Evolutionary conservation across 2,797 vertebrate species (phyloP), one percentile per base, ranked within the genome.

Genomic region (Gymnothorax javanicus): DNA sequence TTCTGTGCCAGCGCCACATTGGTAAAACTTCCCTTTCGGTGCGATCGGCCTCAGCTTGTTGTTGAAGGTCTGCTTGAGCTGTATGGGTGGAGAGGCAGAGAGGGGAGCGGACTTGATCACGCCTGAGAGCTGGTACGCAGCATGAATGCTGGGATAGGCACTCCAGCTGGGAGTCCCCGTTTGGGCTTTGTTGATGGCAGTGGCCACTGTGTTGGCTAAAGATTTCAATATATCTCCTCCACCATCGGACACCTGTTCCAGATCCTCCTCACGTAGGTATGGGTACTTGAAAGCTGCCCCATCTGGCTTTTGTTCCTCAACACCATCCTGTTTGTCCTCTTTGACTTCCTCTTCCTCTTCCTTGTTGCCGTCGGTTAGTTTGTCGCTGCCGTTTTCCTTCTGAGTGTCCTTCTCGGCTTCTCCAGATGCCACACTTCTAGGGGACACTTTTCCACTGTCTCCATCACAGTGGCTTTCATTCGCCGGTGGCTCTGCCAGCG

Each of bases 121-220:
- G 89, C 98, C 98, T 0, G 99, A 97, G 91, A 99, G 97, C 94
- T 99, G 99, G 93, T 99, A 99, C 89, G 99, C 99, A 0, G 99
- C 99, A 0, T 99, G 99, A 90, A 99, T 99, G 94, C 99, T 99
- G 25, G 98, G 99, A 86, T 99, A 99, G 0, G 98, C 98, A 1
- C 99, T 99, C 99, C 99, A 99, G 94, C 97, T 99, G 6, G 99
- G 99, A 0, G 98, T 98, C 84, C 99, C 99, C 0, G 99, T 99
- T 90, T 99, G 99, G 92, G 99, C 99, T 94, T 99, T 99, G 92
- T 99, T 99, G 95, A 99, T 99, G 91, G 99, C 99, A 27, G 98
- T 98, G 64, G 99, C 98, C 88, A 99, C 99, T 0, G 99, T 99
- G 90, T 99, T 99, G 93, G 99, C 99, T 93, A 99, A 94, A 83